Base-by-base conservation (phyloP, 2,888 invertebrate species). In the Acheta domesticus region DNA sequence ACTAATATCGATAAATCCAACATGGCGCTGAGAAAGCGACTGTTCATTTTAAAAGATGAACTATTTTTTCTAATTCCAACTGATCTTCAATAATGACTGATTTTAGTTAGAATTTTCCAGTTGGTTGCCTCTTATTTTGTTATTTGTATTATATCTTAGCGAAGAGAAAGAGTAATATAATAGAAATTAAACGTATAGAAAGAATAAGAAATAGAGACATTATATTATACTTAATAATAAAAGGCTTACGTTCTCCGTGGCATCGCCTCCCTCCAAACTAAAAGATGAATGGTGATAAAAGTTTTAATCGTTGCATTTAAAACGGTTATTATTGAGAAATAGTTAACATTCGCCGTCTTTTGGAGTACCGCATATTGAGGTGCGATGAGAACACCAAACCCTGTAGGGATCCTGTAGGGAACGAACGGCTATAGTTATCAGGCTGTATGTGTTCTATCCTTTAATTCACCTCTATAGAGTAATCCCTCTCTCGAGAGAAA, bases 381-480 rank as follows among this genome's bases (percentile, higher is more conserved):
- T 62, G 62, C 62, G n/a, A 19, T 62, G 62, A 62, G 62, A 62
- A 62, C 76, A 76, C 76, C 76, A 76, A 76, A 76, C 21, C n/a
- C 14, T n/a, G 48, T 76, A 76, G 76, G 76, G 76, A 62, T 62
- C 48, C 49, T 48, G 76, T 76, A 76, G 76, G n/a, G 49, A 21
- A 36, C 21, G 48, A 76, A n/a, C 49, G 76, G 76, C 48, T 76
- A n/a, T 76, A 76, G 76, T 48, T 76, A 21, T 75, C n/a, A 49
- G 48, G 76, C 21, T 49, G 49, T 36, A 76, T 48, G 76, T 76
- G 76, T 76, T 76, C 76, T 76, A 14, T 76, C 49, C 76, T 76
- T 48, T 76, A 76, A 62, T 62, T 62, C 62, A 62, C 62, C 62
- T 62, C 62, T 62, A 14, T 62, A 62, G 62, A 62, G n/a, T 62